Evolutionary conservation across 2,113 vertebrate species (phyloP).

Genomic region (Canis aureus): DNA sequence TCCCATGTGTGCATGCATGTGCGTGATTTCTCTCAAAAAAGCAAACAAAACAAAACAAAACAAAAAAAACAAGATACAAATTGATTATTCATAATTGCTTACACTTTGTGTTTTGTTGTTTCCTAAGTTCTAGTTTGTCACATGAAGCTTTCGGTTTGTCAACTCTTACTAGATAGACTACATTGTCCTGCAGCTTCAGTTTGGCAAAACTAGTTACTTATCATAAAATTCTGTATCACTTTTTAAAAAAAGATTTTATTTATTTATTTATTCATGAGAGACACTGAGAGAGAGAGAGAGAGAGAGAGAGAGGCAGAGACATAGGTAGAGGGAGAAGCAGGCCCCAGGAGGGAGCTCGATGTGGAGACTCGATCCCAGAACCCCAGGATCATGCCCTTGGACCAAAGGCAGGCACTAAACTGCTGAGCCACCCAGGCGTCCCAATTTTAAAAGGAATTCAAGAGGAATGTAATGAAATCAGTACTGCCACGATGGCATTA

Average conservation of each 20-base stretch:
- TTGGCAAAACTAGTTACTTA: neutral
- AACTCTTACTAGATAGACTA: neutral
- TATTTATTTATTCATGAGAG: no score
- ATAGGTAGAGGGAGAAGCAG: no score
- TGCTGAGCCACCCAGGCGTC: no score
- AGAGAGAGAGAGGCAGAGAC: no score
- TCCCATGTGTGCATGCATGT: neutral
- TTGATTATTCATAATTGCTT: neutral
- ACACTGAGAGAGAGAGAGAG: no score
- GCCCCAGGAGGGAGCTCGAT: no score
- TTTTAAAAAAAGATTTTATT: no score
- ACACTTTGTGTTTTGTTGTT: neutral
- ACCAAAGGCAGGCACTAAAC: no score
- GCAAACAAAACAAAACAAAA: neutral
- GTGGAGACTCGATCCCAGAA: no score
- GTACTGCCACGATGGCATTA: neutral
- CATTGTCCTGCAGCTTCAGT: neutral
- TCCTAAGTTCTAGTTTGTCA: neutral
- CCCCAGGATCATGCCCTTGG: no score
- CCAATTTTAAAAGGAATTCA: neutral
- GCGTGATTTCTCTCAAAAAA: neutral
- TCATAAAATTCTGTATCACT: neutral
- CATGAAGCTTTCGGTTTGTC: neutral
- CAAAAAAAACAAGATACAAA: neutral
- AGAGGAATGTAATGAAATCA: neutral